Percentiles rank a stretch among this genome's conserved stretches.
phyloP scores from a whole-genome alignment of 2,113 vertebrate genomes.

The Alligator mississippiensis region DNA sequence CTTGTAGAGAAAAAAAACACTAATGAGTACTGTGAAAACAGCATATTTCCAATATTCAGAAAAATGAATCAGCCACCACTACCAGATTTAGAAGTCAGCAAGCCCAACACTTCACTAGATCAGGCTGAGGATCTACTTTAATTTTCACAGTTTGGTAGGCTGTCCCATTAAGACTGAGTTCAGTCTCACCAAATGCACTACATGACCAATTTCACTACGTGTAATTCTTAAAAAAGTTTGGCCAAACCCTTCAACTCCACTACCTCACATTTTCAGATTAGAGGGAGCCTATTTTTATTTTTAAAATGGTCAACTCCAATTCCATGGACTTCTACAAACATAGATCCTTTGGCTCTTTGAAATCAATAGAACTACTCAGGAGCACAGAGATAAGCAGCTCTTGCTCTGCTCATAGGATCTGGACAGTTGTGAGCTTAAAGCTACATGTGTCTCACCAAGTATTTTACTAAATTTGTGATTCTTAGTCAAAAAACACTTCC shows the following conservation, averaged over 20 bases:
- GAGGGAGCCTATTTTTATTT: background rate
- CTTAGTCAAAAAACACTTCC: background rate
- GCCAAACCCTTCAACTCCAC: background rate
- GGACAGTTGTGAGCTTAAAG: background rate
- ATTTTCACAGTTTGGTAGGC: background rate
- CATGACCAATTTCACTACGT: background rate
- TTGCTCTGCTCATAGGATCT: background rate
- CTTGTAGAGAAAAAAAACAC: background rate
- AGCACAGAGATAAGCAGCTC: background rate
- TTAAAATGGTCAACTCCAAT: too few species aligned
- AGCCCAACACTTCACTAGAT: background rate
- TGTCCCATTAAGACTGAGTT: background rate
- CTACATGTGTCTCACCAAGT: background rate
- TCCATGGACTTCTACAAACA: accelerated
- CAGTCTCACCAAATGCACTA: background rate
- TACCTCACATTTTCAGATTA: background rate
- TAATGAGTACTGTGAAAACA: background rate
- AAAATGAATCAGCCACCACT: background rate
- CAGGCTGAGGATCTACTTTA: background rate
- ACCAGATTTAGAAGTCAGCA: background rate
- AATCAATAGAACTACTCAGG: background rate
- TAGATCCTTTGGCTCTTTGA: background rate
- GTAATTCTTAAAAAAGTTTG: background rate
- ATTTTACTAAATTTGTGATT: background rate
- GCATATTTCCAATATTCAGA: background rate